Evolutionary conservation across 2,888 invertebrate species (phyloP).

Genomic region (Bugula neritina): DNA sequence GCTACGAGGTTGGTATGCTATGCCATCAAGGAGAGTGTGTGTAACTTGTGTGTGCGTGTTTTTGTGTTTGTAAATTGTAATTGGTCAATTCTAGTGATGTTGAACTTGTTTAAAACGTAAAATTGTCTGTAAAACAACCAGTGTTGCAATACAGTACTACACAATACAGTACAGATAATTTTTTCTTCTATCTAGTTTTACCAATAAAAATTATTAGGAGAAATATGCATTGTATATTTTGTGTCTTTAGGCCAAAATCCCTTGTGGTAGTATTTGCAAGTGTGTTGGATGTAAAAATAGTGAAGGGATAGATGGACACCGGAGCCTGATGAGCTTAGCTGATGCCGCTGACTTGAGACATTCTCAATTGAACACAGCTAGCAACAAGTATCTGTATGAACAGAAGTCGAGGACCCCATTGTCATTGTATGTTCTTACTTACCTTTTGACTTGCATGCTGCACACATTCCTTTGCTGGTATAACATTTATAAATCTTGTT

Average conservation of each 20-base stretch:
- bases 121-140: no score
- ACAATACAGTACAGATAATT: no score
- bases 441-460: no score
- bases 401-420: not conserved
- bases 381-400: conserved; percentile 34
- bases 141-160: no score
- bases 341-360: conserved; percentile 58
- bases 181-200: no score
- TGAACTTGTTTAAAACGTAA: no score
- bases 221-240: no score
- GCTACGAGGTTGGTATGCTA: conserved; percentile 71
- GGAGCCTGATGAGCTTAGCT: conserved; percentile 58
- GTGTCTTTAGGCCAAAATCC: conserved; percentile 91
- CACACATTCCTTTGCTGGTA: not conserved
- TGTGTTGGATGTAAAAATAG: conserved; percentile 94
- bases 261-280: conserved; percentile 91
- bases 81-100: no score
- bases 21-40: no score
- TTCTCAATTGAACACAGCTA: conserved; percentile 56
- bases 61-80: no score
- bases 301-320: conserved; percentile 63
- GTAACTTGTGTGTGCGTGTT: no score
- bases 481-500: not conserved
- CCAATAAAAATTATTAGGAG: no score
- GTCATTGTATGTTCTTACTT: conserved; percentile 44